phyloP scores from a whole-genome alignment of 2,797 vertebrate genomes.

The Harpagifer antarcticus region DNA sequence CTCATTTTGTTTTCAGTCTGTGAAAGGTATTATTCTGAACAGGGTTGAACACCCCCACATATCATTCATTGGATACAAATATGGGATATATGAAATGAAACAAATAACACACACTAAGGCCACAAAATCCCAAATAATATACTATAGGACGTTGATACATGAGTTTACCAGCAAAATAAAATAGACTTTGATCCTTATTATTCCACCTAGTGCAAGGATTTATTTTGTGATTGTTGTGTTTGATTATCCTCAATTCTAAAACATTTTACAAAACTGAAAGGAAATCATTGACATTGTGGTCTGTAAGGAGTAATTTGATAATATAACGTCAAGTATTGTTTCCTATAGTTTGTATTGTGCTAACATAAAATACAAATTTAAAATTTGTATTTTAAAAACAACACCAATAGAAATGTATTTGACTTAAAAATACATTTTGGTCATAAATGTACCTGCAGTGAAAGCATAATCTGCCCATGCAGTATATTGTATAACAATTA shows the following conservation, averaged over 20 bases:
- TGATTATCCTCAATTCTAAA: no score
- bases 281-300: no score
- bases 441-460: conserved; percentile 1
- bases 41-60: background rate
- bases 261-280: no score
- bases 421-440: conserved; percentile 1
- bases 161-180: background rate
- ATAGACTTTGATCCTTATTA: background rate
- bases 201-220: background rate
- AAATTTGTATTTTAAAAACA: no score
- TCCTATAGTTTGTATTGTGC: no score
- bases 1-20: background rate
- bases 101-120: background rate
- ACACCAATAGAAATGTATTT: background rate
- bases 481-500: conserved; percentile 3
- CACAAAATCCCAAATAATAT: background rate
- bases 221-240: background rate
- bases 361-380: no score
- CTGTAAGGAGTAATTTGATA: no score
- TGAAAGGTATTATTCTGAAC: background rate
- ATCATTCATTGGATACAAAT: background rate
- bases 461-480: background rate
- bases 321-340: no score
- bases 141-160: background rate
- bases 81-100: background rate